Evolutionary conservation across 2,888 invertebrate genomes (phyloP).

Genomic region (Linnaemya vulpina): DNA sequence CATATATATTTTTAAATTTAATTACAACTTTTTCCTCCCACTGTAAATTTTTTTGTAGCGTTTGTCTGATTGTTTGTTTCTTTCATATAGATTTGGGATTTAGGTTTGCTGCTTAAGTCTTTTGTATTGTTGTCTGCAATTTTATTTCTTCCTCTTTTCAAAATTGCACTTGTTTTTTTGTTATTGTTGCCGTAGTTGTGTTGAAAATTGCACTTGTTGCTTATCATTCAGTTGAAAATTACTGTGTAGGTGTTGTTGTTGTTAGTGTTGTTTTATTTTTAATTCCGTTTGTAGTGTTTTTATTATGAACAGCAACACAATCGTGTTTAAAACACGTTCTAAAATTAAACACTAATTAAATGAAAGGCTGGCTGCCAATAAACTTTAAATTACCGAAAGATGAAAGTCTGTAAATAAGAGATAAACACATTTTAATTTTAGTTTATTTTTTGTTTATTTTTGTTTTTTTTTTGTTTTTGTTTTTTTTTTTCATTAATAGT

Average conservation of each 20-base stretch:
- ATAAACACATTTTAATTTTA: conserved; percentile 30
- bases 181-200: conserved; percentile 45
- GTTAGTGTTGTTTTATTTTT: too few relatives aligned
- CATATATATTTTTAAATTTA: too few relatives aligned
- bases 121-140: conserved; percentile 31
- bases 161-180: conserved; percentile 56
- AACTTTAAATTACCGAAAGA: conserved; percentile 57
- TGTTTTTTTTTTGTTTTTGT: too few relatives aligned
- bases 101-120: conserved; percentile 62
- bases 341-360: conserved; percentile 69
- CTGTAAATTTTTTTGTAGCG: too few relatives aligned
- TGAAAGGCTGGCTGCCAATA: conserved; percentile 60
- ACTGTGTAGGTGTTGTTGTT: too few relatives aligned
- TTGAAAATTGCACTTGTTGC: conserved; percentile 61
- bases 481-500: conserved; percentile 16
- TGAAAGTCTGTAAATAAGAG: conserved; percentile 57
- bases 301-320: conserved; percentile 50
- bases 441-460: too few relatives aligned
- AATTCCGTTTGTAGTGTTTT: conserved; percentile 18
- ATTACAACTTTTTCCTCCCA: too few relatives aligned
- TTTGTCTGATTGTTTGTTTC: not conserved
- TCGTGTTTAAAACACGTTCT: conserved; percentile 68
- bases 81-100: conserved; percentile 4
- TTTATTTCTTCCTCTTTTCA: not conserved
- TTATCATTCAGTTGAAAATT: conserved; percentile 46